Evolutionary conservation across 2,797 vertebrate species (phyloP).

Genomic region (Propithecus deckenii): DNA sequence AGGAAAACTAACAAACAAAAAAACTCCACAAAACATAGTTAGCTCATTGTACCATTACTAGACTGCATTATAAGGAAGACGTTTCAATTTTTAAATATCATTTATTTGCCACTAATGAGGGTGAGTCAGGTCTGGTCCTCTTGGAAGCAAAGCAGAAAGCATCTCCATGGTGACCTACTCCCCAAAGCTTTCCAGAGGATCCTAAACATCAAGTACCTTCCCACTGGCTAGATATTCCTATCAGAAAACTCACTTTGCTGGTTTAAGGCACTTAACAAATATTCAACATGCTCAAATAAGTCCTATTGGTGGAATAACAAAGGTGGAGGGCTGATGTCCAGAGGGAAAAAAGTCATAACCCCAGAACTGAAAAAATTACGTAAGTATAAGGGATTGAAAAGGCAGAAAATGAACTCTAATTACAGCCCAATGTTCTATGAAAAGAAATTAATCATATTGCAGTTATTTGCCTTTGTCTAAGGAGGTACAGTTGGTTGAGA

Average conservation of each 20-base stretch:
- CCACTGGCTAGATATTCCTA: not conserved
- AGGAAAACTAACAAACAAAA: not conserved
- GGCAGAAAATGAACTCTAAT: not conserved
- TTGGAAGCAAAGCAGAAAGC: not conserved
- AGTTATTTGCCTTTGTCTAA: not conserved
- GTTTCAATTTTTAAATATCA: not conserved
- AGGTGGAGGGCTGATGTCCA: not conserved
- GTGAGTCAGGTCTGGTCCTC: not conserved
- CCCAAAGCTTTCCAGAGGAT: not conserved
- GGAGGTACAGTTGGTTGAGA: not conserved
- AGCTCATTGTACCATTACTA: not conserved
- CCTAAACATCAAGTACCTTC: not conserved
- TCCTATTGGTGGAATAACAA: not conserved
- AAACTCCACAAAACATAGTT: not conserved
- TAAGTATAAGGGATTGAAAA: not conserved
- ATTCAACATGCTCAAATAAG: not conserved
- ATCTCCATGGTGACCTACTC: not conserved
- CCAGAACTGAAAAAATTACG: not conserved
- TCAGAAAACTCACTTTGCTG: conserved; percentile 31
- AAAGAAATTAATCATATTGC: not conserved
- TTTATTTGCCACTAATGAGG: not conserved
- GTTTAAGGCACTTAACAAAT: not conserved
- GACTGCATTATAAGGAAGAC: not conserved
- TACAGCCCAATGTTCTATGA: not conserved
- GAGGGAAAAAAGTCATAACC: not conserved